Conservation (phyloP, 2,113 vertebrate species). For the Muscicapa adusta region DNA sequence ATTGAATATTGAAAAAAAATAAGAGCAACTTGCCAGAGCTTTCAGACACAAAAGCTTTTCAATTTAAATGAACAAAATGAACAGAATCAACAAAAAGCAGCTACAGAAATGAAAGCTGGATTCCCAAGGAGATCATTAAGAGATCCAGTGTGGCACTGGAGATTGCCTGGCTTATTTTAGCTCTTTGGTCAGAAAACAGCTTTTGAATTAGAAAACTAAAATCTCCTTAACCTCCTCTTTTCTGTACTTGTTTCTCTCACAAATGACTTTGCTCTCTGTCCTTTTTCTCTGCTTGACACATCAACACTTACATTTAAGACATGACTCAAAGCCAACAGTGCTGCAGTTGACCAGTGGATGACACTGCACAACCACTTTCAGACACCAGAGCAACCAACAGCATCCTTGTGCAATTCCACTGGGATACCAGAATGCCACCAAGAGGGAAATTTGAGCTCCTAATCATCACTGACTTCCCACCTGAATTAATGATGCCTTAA, state of each 20-base stretch:
- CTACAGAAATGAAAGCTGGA: not conserved
- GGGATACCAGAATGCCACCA: fast-evolving
- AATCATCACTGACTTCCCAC: not conserved
- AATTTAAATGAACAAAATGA: too few species aligned
- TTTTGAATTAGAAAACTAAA: not conserved
- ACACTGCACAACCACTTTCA: not conserved
- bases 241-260: not conserved
- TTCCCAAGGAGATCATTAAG: not conserved
- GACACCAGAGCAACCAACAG: not conserved
- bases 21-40: not conserved
- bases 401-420: not conserved
- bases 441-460: not conserved
- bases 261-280: not conserved
- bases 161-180: not conserved
- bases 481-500: not conserved
- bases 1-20: not conserved
- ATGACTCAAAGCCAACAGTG: not conserved
- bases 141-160: not conserved
- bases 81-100: not conserved
- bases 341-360: not conserved
- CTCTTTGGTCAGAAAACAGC: not conserved
- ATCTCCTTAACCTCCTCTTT: not conserved
- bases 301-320: not conserved
- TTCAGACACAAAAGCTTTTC: not conserved
- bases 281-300: not conserved